These are phyloP conservation scores for Athalia circularis DNA, from an alignment of 2,888 invertebrate species.

Conservation along the genomic window DNA sequence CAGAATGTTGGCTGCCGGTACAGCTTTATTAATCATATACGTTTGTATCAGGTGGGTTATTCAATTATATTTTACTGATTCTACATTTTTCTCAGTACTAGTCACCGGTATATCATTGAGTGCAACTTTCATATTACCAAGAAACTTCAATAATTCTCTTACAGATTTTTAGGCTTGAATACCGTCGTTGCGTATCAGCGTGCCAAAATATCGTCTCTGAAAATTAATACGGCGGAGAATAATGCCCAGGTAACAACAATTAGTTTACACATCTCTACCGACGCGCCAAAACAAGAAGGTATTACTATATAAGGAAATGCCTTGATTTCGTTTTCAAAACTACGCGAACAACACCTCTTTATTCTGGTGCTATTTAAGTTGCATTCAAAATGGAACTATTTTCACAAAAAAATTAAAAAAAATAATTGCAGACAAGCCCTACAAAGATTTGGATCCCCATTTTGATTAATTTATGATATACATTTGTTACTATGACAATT, in stretches of 20 bases:
- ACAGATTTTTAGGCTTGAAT: slow-evolving; percentile 89
- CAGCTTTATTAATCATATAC: slow-evolving; percentile 88
- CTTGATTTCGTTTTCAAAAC: background rate
- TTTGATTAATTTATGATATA: background rate
- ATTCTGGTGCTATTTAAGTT: slow-evolving; percentile 31
- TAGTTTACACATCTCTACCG: slow-evolving; percentile 76
- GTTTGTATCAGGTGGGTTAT: slow-evolving; percentile 84
- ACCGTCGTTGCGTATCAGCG: slow-evolving; percentile 93
- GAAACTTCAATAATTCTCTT: slow-evolving; percentile 57
- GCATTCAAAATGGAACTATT: slow-evolving; percentile 3
- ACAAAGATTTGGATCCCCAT: background rate
- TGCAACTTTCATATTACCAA: too few species aligned
- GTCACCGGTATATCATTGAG: too few species aligned
- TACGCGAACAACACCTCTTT: slow-evolving; percentile 6
- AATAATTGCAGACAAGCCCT: background rate
- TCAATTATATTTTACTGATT: background rate
- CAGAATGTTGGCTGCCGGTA: slow-evolving; percentile 87
- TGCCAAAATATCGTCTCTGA: slow-evolving; percentile 91
- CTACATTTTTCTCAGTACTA: background rate
- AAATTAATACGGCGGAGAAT: slow-evolving; percentile 78
- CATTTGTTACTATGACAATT: background rate
- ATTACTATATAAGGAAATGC: slow-evolving; percentile 48
- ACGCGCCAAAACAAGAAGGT: slow-evolving; percentile 69
- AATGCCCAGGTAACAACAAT: slow-evolving; percentile 75
- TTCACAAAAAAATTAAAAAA: background rate